A percentile compares a stretch with the other conserved stretches of the same genome.
These are phyloP conservation scores for Streptopelia turtur DNA, from an alignment of 2,797 vertebrate species.

Conservation along the genomic window DNA sequence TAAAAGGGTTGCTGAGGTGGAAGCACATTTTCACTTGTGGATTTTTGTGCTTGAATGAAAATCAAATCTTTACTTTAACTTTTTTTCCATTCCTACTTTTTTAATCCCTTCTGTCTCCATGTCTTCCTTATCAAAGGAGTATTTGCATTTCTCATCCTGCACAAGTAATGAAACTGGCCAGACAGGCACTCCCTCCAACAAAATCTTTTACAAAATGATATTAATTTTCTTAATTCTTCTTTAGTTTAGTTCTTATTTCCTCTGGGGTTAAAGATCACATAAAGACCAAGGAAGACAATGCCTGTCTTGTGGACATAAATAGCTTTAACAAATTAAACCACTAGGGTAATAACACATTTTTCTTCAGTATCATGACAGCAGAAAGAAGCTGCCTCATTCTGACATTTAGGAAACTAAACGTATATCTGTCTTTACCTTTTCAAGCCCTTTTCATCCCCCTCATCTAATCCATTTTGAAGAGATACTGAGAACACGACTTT, in stretches of 20 bases:
- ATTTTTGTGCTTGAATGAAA: constrained; percentile 29
- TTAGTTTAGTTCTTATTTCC: neutral
- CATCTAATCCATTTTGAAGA: constrained; percentile 26
- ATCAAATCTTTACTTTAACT: neutral
- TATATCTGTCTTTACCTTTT: constrained; percentile 33
- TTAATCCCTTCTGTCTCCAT: neutral
- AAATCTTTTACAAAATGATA: neutral
- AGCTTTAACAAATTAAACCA: constrained; percentile 24
- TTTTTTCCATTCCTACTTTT: neutral
- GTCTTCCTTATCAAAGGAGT: neutral
- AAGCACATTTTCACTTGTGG: neutral
- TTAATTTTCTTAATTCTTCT: neutral
- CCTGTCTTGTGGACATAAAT: constrained; percentile 23
- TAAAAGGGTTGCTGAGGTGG: constrained; percentile 69
- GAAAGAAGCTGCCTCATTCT: constrained; percentile 46
- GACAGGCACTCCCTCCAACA: neutral
- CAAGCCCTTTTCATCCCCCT: constrained; percentile 46
- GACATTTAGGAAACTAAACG: constrained; percentile 28
- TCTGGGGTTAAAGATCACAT: constrained; percentile 1
- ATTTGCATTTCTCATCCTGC: neutral
- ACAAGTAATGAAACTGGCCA: neutral
- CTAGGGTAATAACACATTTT: constrained; percentile 13
- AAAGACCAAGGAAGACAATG: constrained; percentile 16
- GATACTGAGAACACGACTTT: constrained; percentile 5
- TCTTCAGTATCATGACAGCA: constrained; percentile 32